A percentile compares a stretch with the other conserved stretches of the same genome.
Conservation (phyloP, 2,113 vertebrate species). For the Bucco capensis region DNA sequence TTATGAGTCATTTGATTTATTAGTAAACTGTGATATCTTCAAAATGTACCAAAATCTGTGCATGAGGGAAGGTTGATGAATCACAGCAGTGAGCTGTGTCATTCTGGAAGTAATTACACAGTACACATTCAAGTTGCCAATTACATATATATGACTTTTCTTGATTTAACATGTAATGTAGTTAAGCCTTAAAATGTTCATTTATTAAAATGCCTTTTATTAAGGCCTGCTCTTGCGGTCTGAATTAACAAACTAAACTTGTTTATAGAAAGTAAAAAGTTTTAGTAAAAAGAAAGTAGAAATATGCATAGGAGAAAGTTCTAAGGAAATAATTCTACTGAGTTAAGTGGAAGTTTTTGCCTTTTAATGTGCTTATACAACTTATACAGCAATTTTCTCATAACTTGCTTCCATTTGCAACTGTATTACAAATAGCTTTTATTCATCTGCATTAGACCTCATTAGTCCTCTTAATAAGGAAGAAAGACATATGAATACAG, state of each 20-base stretch:
- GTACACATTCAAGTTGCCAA: neutral
- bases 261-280: neutral
- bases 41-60: neutral
- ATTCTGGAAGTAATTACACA: neutral
- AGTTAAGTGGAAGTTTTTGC: neutral
- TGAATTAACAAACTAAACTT: neutral
- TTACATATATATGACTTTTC: neutral
- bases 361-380: neutral
- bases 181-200: neutral
- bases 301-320: neutral
- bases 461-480: constrained; percentile 9
- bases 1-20: constrained; percentile 8
- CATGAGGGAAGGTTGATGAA: neutral
- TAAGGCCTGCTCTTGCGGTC: neutral
- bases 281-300: neutral
- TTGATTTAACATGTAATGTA: neutral
- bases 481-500: neutral
- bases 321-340: constrained; percentile 1
- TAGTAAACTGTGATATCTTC: neutral
- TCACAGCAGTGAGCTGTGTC: neutral
- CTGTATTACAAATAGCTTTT: constrained; percentile 1
- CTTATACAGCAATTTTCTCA: neutral
- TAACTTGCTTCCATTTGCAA: neutral
- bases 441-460: constrained; percentile 1
- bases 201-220: neutral